Percentiles rank a stretch among this genome's conserved stretches.
Evolutionary conservation across 2,888 invertebrate genomes (phyloP).

Genomic region (Synergus laeviventris): DNA sequence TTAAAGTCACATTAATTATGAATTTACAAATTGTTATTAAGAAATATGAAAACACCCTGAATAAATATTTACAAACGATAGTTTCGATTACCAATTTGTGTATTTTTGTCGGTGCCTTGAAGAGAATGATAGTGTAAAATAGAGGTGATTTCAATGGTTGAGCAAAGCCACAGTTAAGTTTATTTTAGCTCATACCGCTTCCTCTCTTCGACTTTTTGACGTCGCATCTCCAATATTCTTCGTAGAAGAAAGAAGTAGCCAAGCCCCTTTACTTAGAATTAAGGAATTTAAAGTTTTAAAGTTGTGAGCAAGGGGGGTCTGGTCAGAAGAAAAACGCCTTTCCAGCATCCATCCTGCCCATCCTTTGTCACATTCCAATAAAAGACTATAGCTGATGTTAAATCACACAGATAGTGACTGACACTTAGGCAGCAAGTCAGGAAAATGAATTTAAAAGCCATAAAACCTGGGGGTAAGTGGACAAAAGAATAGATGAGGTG

Average conservation of each 20-base stretch:
- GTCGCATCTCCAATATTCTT: background rate
- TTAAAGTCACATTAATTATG: too few species aligned
- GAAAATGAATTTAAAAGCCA: background rate
- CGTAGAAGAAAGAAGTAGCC: background rate
- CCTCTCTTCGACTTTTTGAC: slow-evolving; percentile 53
- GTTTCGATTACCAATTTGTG: slow-evolving; percentile 26
- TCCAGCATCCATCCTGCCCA: slow-evolving; percentile 4
- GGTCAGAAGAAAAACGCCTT: background rate
- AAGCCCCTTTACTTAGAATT: background rate
- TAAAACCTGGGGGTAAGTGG: background rate
- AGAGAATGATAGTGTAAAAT: background rate
- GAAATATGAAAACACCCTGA: too few species aligned
- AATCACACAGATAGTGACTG: background rate
- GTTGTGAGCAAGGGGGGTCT: background rate
- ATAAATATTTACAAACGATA: background rate
- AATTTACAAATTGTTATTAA: too few species aligned
- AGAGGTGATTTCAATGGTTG: background rate
- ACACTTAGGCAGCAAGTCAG: background rate
- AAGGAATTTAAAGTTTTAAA: background rate
- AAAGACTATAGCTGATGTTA: background rate
- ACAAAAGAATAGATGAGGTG: background rate
- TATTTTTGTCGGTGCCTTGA: slow-evolving; percentile 54
- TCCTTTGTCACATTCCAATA: background rate
- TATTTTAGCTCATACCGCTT: slow-evolving; percentile 56
- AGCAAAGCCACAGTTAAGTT: slow-evolving; percentile 39